Evolutionary conservation across 2,113 vertebrate genomes (phyloP).

Genomic region (Phocoena sinus): DNA sequence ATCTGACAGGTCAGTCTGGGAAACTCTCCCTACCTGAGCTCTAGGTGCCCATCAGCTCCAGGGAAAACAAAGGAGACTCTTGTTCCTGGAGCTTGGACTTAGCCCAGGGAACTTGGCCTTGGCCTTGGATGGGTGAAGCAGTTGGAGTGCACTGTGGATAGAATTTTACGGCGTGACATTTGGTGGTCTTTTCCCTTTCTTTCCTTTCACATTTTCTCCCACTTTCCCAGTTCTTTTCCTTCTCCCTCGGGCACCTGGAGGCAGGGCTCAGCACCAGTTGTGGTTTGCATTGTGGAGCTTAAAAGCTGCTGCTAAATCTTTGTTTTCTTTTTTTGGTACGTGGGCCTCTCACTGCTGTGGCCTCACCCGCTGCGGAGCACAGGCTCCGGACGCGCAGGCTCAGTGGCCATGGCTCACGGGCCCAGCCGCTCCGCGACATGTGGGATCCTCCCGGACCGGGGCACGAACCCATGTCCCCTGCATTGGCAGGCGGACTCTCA

Average conservation of each 20-base stretch:
- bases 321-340: no score
- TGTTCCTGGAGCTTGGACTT: not conserved
- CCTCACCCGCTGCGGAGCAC: no score
- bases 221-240: not conserved
- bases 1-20: not conserved
- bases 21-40: not conserved
- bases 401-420: no score
- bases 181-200: not conserved
- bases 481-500: no score
- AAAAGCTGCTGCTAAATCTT: not conserved
- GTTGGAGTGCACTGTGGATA: not conserved
- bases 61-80: not conserved
- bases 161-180: accelerated
- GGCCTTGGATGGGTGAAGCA: not conserved
- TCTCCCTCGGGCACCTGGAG: not conserved
- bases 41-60: not conserved
- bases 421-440: no score
- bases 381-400: no score
- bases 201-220: not conserved
- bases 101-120: not conserved
- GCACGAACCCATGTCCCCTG: no score
- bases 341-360: no score
- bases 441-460: no score
- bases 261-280: not conserved
- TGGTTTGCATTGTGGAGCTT: not conserved